Evolutionary conservation across 2,113 vertebrate species (phyloP).

Genomic region (Burhinus bistriatus): DNA sequence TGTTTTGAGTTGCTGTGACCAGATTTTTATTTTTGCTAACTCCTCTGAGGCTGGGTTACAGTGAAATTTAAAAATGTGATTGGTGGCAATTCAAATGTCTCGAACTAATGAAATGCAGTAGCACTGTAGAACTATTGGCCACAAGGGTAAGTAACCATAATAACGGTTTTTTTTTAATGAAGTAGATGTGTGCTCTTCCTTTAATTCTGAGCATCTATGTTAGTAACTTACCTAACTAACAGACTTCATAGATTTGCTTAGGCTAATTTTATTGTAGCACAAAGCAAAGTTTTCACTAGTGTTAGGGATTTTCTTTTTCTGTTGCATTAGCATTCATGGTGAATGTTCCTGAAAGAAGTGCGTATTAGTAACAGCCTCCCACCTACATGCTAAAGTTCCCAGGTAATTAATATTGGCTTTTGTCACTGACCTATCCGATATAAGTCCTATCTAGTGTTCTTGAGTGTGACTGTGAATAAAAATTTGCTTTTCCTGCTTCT

Average conservation of each 20-base stretch:
- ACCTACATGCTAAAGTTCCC: too few species aligned
- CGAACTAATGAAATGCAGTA: background rate
- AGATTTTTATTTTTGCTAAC: background rate
- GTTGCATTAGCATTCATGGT: background rate
- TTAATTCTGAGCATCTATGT: background rate
- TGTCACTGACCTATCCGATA: background rate
- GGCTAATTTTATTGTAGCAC: background rate
- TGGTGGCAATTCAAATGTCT: accelerated
- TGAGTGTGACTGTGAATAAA: background rate
- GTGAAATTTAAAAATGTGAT: background rate
- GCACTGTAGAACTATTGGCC: background rate
- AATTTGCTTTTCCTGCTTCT: background rate
- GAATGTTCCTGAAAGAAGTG: background rate
- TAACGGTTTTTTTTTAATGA: background rate
- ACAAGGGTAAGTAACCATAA: background rate
- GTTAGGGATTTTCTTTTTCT: background rate
- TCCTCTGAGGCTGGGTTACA: background rate
- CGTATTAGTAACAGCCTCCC: background rate
- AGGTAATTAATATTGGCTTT: background rate
- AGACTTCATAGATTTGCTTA: background rate
- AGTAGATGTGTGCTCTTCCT: background rate
- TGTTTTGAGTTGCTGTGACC: background rate
- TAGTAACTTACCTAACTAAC: background rate
- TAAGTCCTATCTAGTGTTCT: background rate
- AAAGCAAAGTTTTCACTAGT: background rate